These are phyloP conservation scores for Lordiphosa clarofinis DNA, from an alignment of 1,140 invertebrate species.

Conservation along the genomic window DNA sequence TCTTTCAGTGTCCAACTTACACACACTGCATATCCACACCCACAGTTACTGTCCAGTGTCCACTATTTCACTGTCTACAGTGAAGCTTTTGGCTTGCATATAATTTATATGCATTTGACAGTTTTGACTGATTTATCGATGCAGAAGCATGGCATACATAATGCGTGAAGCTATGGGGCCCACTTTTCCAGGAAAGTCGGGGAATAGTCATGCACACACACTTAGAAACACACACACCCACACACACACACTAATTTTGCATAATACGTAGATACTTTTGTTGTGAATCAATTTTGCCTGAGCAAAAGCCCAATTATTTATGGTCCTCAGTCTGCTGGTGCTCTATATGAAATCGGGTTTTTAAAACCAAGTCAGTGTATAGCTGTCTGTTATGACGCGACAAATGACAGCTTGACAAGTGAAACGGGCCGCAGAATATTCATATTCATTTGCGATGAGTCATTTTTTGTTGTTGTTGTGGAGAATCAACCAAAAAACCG, in stretches of 20 bases:
- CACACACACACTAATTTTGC: conserved; percentile 53
- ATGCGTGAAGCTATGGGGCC: conserved; percentile 54
- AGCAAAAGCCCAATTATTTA: conserved; percentile 12
- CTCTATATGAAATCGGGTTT: conserved; percentile 9
- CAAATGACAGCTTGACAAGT: conserved; percentile 43
- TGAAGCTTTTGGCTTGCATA: conserved; percentile 59
- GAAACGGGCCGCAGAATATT: conserved; percentile 14
- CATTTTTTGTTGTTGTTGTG: conserved; percentile 1
- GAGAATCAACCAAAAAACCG: conserved; percentile 5
- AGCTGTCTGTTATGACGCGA: conserved; percentile 19
- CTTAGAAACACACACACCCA: not conserved
- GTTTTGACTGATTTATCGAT: conserved; percentile 77
- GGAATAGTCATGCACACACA: conserved; percentile 60
- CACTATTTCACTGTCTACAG: conserved; percentile 28
- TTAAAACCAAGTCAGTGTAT: conserved; percentile 7
- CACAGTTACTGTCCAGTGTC: conserved; percentile 32
- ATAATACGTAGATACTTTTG: conserved; percentile 50
- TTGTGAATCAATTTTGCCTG: conserved; percentile 24
- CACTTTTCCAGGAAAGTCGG: conserved; percentile 66
- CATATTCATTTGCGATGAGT: conserved; percentile 19
- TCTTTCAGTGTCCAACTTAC: conserved; percentile 19
- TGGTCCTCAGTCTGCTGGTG: not conserved
- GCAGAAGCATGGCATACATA: conserved; percentile 73
- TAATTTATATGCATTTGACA: conserved; percentile 78
- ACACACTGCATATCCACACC: conserved; percentile 20